A percentile compares a stretch with the other conserved stretches of the same genome.
phyloP scores from a whole-genome alignment of 2,888 invertebrate genomes.

The Rapana venosa region DNA sequence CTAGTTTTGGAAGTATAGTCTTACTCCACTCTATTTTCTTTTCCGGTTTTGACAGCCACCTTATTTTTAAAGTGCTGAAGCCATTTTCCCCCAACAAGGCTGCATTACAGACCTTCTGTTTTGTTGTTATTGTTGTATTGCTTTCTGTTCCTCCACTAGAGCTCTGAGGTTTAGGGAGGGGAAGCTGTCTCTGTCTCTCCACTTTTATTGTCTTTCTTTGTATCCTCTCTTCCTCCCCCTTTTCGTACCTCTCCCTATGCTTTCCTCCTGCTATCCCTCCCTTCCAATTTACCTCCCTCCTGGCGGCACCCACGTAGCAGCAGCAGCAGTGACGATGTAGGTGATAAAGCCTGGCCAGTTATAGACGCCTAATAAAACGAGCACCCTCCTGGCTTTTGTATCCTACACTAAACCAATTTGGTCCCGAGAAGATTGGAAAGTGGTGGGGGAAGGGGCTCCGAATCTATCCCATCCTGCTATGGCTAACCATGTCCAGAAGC shows the following conservation, averaged over 20 bases:
- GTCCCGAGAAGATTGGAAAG: neutral
- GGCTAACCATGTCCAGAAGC: neutral
- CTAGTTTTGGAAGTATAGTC: no score
- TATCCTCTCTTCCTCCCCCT: neutral
- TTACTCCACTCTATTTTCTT: no score
- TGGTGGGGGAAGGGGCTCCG: neutral
- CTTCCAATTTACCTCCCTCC: neutral
- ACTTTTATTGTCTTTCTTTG: neutral
- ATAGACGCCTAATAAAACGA: neutral
- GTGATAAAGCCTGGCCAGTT: neutral
- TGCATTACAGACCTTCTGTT: no score
- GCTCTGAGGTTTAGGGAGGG: neutral
- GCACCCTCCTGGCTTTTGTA: constrained; percentile 1
- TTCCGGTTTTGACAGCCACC: no score
- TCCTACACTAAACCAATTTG: neutral
- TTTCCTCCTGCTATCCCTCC: neutral
- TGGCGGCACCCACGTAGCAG: neutral
- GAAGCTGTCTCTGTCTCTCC: neutral
- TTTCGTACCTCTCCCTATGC: neutral
- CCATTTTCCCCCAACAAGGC: no score
- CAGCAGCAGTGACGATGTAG: no score
- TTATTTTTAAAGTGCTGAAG: no score
- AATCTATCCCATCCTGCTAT: neutral
- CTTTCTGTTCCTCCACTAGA: neutral
- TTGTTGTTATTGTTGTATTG: no score